Evolutionary conservation across 1,140 invertebrate species (phyloP).

Genomic region (Scylla paramamosain): DNA sequence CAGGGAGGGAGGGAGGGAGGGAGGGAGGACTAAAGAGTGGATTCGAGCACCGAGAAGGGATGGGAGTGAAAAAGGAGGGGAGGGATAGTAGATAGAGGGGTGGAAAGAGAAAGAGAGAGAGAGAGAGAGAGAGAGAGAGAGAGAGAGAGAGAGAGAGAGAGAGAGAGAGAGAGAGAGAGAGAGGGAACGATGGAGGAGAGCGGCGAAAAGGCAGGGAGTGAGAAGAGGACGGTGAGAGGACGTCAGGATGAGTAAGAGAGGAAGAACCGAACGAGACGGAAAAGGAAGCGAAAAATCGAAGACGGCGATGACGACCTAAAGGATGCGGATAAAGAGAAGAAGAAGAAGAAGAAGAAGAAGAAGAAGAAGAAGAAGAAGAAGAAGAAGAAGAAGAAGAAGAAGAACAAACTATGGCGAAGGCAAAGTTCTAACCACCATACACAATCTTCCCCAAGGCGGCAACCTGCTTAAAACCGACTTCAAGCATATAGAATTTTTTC

Average conservation of each 20-base stretch:
- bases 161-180: background rate
- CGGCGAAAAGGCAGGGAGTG: background rate
- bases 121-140: background rate
- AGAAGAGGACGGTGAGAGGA: slow-evolving; percentile 5
- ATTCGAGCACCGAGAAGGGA: background rate
- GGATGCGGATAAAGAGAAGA: background rate
- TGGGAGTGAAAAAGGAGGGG: slow-evolving; percentile 22
- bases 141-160: background rate
- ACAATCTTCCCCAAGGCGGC: background rate
- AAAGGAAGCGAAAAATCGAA: background rate
- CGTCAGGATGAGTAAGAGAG: background rate
- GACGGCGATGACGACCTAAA: too few relatives aligned
- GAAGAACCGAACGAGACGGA: background rate
- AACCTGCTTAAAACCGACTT: background rate
- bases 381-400: background rate
- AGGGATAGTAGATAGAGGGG: background rate
- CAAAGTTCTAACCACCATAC: background rate
- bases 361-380: too few relatives aligned
- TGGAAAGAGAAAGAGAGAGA: background rate
- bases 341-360: background rate
- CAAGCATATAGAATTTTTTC: background rate
- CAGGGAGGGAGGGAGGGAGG: background rate
- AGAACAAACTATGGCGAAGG: background rate
- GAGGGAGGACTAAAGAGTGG: background rate
- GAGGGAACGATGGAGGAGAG: background rate